Conservation (phyloP, 1,140 invertebrate species). For the Aleiodes sp. region DNA sequence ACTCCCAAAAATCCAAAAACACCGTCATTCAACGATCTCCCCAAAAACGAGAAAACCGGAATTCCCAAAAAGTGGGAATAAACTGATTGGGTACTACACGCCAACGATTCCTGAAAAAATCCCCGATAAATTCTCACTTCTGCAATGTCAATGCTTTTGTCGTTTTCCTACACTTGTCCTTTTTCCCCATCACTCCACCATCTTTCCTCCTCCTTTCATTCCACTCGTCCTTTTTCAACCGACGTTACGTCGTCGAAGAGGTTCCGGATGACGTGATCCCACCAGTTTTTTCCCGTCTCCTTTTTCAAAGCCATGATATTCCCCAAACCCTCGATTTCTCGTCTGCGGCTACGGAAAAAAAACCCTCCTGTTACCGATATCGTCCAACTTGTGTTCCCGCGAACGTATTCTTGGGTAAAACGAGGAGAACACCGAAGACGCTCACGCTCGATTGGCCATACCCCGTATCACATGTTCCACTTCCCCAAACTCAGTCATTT, state of each 20-base stretch:
- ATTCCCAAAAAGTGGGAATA: neutral
- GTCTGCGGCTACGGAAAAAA: constrained; percentile 3
- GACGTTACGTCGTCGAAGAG: neutral
- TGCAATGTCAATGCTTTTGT: constrained; percentile 21
- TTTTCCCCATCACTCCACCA: too few relatives aligned
- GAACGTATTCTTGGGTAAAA: constrained; percentile 3
- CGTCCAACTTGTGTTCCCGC: neutral
- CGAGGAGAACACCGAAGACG: constrained; percentile 4
- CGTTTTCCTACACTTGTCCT: constrained; percentile 15
- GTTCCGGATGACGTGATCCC: constrained; percentile 4
- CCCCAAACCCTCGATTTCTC: neutral
- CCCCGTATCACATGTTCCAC: constrained; percentile 11
- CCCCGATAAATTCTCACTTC: neutral
- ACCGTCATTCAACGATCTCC: too few relatives aligned
- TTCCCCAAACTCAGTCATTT: constrained; percentile 1
- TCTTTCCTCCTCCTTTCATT: constrained; percentile 36
- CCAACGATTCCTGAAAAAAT: neutral
- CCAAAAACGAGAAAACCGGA: neutral
- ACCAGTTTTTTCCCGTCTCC: neutral
- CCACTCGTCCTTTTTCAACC: constrained; percentile 31
- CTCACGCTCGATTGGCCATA: constrained; percentile 8
- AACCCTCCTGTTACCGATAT: constrained; percentile 11
- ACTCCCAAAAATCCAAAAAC: too few relatives aligned
- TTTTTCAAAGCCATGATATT: too few relatives aligned
- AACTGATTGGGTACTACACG: too few relatives aligned